phyloP scores from a whole-genome alignment of 1,140 invertebrate species.

The Psix sp. region DNA sequence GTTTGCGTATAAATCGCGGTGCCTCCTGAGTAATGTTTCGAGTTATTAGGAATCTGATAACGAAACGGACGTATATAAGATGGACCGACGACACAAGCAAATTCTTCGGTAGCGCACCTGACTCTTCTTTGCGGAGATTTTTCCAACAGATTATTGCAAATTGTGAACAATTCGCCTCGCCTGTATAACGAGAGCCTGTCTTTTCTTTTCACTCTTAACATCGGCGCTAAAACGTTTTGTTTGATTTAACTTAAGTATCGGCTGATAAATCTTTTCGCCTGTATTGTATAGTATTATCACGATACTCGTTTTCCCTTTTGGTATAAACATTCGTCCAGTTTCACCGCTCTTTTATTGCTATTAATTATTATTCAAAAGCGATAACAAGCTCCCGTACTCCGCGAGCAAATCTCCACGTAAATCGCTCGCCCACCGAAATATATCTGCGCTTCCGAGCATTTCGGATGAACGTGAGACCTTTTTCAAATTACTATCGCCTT shows the following conservation, averaged over 20 bases:
- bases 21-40: conserved; percentile 60
- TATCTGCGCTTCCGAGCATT: conserved; percentile 50
- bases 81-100: conserved; percentile 56
- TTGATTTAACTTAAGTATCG: conserved; percentile 47
- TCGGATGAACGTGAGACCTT: conserved; percentile 61
- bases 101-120: conserved; percentile 67
- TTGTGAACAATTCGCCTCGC: conserved; percentile 64
- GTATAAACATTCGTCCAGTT: conserved; percentile 11
- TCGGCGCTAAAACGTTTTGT: conserved; percentile 29
- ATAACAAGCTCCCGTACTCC: conserved; percentile 56
- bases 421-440: conserved; percentile 54
- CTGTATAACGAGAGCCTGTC: conserved; percentile 47
- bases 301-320: conserved; percentile 20
- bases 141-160: conserved; percentile 61
- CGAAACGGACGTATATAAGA: conserved; percentile 50
- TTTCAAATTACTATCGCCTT: conserved; percentile 44
- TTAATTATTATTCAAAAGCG: conserved; percentile 57
- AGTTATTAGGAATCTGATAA: conserved; percentile 71
- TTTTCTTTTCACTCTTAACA: conserved; percentile 54
- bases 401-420: conserved; percentile 49
- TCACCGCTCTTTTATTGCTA: conserved; percentile 30
- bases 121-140: conserved; percentile 59
- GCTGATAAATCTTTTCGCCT: conserved; percentile 34
- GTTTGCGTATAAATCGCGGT: conserved; percentile 66
- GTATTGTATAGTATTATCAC: conserved; percentile 37